These are phyloP conservation scores for Pangasius macronema DNA, from an alignment of 2,797 vertebrate species.

Conservation along the genomic window DNA sequence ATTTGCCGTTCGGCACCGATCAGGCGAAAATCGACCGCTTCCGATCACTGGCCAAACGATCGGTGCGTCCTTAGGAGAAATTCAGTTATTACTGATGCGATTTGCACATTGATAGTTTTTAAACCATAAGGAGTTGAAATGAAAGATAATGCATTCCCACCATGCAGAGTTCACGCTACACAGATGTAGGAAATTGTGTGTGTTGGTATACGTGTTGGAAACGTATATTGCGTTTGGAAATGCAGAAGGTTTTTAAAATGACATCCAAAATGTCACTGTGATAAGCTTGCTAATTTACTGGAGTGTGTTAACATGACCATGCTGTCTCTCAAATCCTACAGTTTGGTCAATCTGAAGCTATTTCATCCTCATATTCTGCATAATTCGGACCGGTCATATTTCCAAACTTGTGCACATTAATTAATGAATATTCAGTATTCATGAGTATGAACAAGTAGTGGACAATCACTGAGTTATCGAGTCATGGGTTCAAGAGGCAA, in stretches of 20 bases:
- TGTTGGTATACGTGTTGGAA: no score
- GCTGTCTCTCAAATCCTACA: neutral
- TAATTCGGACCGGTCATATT: no score
- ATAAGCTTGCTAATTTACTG: neutral
- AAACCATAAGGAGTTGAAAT: neutral
- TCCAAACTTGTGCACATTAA: neutral
- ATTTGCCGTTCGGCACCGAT: neutral
- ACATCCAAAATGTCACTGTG: neutral
- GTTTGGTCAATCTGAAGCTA: neutral
- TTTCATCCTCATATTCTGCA: neutral
- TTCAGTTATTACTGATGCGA: neutral
- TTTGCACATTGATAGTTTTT: neutral
- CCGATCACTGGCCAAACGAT: neutral
- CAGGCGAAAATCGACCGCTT: neutral
- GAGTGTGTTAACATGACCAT: neutral
- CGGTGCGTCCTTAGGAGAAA: no score
- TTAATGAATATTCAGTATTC: neutral
- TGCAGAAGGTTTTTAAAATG: neutral
- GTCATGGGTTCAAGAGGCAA: neutral
- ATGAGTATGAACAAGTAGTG: neutral
- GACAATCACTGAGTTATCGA: neutral
- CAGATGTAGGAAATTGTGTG: neutral
- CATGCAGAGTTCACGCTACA: neutral
- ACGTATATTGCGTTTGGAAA: neutral
- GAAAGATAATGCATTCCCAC: neutral